Evolutionary conservation across 2,797 vertebrate species (phyloP), one percentile per base, ranked within the genome.

Genomic region (Neomorphus geoffroyi): DNA sequence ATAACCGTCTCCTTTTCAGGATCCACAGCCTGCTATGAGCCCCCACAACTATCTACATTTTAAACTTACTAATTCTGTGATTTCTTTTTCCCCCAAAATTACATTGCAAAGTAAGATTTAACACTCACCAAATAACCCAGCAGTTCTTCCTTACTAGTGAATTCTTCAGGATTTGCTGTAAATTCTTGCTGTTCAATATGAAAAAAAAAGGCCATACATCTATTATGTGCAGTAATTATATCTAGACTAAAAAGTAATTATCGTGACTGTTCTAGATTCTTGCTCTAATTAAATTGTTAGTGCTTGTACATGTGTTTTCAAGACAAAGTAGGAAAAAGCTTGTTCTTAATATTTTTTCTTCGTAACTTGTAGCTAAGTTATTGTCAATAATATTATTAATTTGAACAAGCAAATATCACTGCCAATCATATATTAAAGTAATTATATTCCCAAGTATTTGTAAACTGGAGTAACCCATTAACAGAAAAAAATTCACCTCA

Each of bases 101-200:
- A 45, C 14, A 19, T 35, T 51, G n/a, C 72, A 78, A 57, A 18
- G 3, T 58, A 91, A 43, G 30, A 79, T 74, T 90, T 64, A 87
- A 74, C 32, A 88, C 93, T 86, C 56, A 97, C 94, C 88, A 97
- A 91, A 75, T 95, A 95, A 75, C 18, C 58, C 73, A 96, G 30
- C 12, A 97, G 72, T 30, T 96, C 88, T 71, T 91, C 86, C 79
- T 80, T 85, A 74, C 84, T 96, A 56, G 74, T 33, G 66, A 97
- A 97, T 90, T 95, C 88, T 80, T 96, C 84, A 84, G 32, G 17
- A 87, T 51, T 65, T 80, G 24, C 35, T 84, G 56, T 71, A 88
- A 80, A 53, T 90, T 86, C 80, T 73, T 94, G 60, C 86, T 74
- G 69, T 41, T 88, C 54, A 75, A 71, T 27, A 93, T n/a, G 13